These are phyloP conservation scores for Acheta domesticus DNA, from an alignment of 2,888 invertebrate genomes.

Conservation along the genomic window DNA sequence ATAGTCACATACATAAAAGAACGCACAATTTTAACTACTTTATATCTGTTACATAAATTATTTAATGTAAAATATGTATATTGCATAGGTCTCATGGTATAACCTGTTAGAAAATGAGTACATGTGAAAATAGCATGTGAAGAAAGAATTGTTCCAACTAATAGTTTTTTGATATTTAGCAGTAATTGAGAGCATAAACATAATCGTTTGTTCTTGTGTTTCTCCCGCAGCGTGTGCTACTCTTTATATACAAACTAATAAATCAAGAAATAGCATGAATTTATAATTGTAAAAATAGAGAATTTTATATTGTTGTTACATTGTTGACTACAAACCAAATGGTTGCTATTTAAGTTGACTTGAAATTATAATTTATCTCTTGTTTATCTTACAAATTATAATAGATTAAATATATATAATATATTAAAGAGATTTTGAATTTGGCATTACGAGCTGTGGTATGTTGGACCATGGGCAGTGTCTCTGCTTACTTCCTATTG, in stretches of 20 bases:
- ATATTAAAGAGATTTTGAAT: background rate
- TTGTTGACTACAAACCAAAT: slow-evolving; percentile 18
- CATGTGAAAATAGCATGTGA: slow-evolving; percentile 19
- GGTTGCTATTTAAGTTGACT: slow-evolving; percentile 1
- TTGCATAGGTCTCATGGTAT: slow-evolving; percentile 19
- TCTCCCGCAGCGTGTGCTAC: slow-evolving; percentile 18
- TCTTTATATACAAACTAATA: slow-evolving; percentile 18
- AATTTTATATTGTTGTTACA: slow-evolving; percentile 18
- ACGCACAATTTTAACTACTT: slow-evolving; percentile 34
- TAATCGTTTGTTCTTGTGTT: background rate
- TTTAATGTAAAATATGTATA: slow-evolving; percentile 23
- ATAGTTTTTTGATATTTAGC: background rate
- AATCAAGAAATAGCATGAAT: background rate
- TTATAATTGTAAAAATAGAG: slow-evolving; percentile 18
- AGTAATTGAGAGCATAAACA: background rate
- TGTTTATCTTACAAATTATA: background rate
- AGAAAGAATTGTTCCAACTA: slow-evolving; percentile 18
- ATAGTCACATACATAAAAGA: slow-evolving; percentile 30
- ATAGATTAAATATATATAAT: background rate
- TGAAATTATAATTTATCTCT: background rate
- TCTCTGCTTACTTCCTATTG: slow-evolving; percentile 1
- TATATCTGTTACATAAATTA: slow-evolving; percentile 28
- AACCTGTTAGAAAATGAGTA: slow-evolving; percentile 20
- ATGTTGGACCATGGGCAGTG: background rate
- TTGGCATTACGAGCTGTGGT: background rate